A percentile compares a stretch with the other conserved stretches of the same genome.
Evolutionary conservation across 2,797 vertebrate species (phyloP).

Genomic region (Acrossocheilus fasciatus): DNA sequence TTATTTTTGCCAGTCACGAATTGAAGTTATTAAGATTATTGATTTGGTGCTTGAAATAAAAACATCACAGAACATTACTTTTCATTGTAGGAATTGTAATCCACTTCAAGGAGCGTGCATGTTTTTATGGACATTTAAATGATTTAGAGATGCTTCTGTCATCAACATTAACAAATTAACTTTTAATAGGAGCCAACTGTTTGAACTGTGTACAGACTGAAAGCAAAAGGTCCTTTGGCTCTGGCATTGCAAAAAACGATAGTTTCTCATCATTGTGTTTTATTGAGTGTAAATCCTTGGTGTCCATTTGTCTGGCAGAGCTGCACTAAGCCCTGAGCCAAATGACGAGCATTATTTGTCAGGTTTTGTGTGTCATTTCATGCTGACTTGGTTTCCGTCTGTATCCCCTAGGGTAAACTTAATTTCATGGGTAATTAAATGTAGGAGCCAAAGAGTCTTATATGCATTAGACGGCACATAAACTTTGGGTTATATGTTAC

Average conservation of each 20-base stretch:
- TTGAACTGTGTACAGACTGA: slow-evolving; percentile 21
- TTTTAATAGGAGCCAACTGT: slow-evolving; percentile 9
- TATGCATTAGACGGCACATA: slow-evolving; percentile 49
- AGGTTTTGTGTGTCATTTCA: slow-evolving; percentile 63
- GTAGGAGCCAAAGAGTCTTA: background rate
- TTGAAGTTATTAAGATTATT: background rate
- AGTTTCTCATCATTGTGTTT: slow-evolving; percentile 40
- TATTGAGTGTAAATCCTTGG: slow-evolving; percentile 47
- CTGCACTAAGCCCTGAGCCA: slow-evolving; percentile 33
- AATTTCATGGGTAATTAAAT: slow-evolving; percentile 61
- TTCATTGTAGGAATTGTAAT: background rate
- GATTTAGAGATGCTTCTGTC: background rate
- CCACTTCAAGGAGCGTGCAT: background rate
- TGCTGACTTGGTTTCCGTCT: slow-evolving; percentile 59
- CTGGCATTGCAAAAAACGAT: background rate
- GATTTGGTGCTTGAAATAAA: background rate
- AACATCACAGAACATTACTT: background rate
- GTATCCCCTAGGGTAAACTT: slow-evolving; percentile 50
- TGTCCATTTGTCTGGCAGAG: slow-evolving; percentile 46
- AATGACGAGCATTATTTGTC: slow-evolving; percentile 38
- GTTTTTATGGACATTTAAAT: background rate
- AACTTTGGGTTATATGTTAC: background rate
- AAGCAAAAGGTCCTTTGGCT: slow-evolving; percentile 33
- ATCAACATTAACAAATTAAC: slow-evolving; percentile 19
- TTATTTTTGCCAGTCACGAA: background rate